Conservation (phyloP, 2,797 vertebrate species). For the Iguana delicatissima region DNA sequence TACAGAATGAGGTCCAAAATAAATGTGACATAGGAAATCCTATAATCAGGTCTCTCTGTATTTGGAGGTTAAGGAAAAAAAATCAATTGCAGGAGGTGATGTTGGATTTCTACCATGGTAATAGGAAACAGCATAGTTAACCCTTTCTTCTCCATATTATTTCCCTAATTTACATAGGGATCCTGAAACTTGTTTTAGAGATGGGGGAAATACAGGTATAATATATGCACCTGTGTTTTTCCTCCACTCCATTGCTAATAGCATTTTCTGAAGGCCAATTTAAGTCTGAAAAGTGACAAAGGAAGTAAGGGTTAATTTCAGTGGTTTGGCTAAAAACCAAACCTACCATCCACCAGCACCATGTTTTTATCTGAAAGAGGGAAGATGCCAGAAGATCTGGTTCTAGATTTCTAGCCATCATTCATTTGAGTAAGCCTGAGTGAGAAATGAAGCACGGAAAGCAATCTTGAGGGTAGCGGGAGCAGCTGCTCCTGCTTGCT, state of each 20-base stretch:
- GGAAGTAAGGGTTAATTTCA: background rate
- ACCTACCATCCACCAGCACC: background rate
- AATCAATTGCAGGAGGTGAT: background rate
- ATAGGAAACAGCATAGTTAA: background rate
- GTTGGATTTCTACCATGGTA: background rate
- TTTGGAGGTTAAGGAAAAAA: background rate
- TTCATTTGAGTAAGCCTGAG: conserved; percentile 19
- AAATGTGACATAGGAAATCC: background rate
- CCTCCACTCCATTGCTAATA: background rate
- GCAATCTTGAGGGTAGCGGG: background rate
- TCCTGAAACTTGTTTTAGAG: background rate
- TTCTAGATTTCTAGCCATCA: background rate
- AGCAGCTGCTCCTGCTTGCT: background rate
- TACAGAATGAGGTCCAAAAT: background rate
- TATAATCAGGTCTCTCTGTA: background rate
- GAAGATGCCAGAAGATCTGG: background rate
- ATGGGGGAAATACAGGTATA: background rate
- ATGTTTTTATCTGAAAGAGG: background rate
- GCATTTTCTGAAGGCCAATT: background rate
- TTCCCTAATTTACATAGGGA: background rate
- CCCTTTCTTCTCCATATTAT: background rate
- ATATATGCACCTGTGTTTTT: background rate
- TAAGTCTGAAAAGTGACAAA: background rate
- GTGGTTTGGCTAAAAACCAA: background rate
- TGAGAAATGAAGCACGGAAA: background rate